Evolutionary conservation across 1,140 invertebrate species (phyloP), one percentile per base, ranked within the genome.

Genomic region (Gerris buenoi): DNA sequence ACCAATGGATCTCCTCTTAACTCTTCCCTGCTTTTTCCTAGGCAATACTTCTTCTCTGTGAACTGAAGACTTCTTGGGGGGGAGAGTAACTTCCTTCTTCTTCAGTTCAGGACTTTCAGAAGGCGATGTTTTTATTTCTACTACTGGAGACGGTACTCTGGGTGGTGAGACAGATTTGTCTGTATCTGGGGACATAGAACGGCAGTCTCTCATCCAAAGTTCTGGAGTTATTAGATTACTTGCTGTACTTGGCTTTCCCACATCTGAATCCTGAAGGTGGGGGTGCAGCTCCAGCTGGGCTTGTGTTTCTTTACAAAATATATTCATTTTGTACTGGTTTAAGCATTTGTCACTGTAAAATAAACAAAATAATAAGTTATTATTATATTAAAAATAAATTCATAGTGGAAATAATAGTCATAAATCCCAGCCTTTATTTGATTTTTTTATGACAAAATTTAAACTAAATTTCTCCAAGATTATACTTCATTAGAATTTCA

Each of bases 321-420:
- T 93, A 74, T 93, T 90, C 91, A 95, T 94, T 80, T 95, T 95
- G 79, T 94, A 95, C 77, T 94, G 91, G 75, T 94, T 94, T 60
- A 95, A 81, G 75, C 92, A 95, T 80, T 94, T 94, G 76, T 93
- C 89, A 66, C 90, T 90, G 76, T 83, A 88, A 76, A 46, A 64
- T 46, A 83, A 88, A 76, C 58, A 64, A 58, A 63, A 67, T n/a
- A 70, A 60, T 26, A 65, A 57, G 18, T 27, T 22, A 27, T 27
- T n/a, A 26, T 28, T 59, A 22, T 2, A 56, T 25, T 22, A 60
- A 13, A 60, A n/a, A n/a, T n/a, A n/a, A n/a, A n/a, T n/a, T n/a
- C n/a, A n/a, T n/a, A n/a, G n/a, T n/a, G n/a, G n/a, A n/a, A n/a
- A n/a, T n/a, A n/a, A n/a, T n/a, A n/a, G n/a, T n/a, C n/a, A n/a